These are phyloP conservation scores for Tinamus major DNA, from an alignment of 2,797 vertebrate genomes.

Conservation along the genomic window DNA sequence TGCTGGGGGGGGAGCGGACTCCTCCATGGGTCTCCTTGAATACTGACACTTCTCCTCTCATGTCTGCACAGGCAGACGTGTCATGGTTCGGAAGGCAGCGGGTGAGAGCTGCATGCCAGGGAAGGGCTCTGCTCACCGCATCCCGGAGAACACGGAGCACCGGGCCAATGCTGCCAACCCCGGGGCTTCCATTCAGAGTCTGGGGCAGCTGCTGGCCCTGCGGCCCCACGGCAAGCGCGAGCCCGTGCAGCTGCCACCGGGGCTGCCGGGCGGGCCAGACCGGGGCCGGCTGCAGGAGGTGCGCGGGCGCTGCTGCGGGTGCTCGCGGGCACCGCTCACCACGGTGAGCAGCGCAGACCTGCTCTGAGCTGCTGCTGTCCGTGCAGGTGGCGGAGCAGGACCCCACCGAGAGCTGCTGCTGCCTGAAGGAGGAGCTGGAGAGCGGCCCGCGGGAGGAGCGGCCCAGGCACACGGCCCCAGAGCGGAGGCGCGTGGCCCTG, in stretches of 20 bases:
- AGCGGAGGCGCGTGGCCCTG: conserved; percentile 81
- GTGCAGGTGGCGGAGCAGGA: conserved; percentile 81
- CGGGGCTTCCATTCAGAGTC: conserved; percentile 80
- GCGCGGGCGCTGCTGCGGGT: not conserved
- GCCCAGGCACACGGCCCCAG: conserved; percentile 81
- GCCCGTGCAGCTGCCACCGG: conserved; percentile 82
- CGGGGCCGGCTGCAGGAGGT: conserved; percentile 4
- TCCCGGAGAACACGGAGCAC: conserved; percentile 70
- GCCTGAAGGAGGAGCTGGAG: conserved; percentile 81
- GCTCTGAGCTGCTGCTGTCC: not conserved
- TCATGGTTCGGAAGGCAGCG: conserved; percentile 81
- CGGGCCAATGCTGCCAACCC: conserved; percentile 73
- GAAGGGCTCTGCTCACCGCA: conserved; percentile 68
- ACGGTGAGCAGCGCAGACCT: not conserved
- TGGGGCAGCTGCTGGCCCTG: conserved; percentile 82
- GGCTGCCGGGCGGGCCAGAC: conserved; percentile 79
- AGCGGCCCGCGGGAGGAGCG: conserved; percentile 80
- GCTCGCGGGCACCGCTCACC: not conserved
- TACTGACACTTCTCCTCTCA: not conserved
- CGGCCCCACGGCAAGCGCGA: conserved; percentile 83
- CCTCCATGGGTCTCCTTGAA: not conserved
- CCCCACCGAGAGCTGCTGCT: conserved; percentile 81
- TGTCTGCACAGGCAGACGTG: conserved; percentile 78
- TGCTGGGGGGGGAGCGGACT: too few species aligned
- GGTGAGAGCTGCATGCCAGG: conserved; percentile 67